phyloP scores from a whole-genome alignment of 1,140 invertebrate genomes.

The Dinoponera quadriceps region DNA sequence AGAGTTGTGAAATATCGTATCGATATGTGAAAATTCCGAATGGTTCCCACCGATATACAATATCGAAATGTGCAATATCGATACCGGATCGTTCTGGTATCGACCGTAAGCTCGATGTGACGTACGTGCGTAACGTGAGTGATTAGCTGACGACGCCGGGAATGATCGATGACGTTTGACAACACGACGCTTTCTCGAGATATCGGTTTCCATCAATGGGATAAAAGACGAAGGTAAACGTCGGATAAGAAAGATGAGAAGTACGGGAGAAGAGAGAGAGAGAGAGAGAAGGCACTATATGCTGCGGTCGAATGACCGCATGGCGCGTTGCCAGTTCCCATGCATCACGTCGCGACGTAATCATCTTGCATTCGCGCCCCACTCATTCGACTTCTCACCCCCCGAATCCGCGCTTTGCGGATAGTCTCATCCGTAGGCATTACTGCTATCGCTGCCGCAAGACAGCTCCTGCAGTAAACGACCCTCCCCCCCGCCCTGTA shows the following conservation, averaged over 20 bases:
- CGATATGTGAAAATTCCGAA: too few species aligned
- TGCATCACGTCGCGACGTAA: conserved; percentile 79
- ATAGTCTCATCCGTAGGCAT: conserved; percentile 73
- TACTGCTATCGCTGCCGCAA: conserved; percentile 74
- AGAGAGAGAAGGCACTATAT: conserved; percentile 22
- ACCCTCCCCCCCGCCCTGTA: conserved; percentile 55
- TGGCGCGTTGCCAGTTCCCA: conserved; percentile 75
- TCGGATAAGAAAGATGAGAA: background rate
- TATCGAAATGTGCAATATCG: too few species aligned
- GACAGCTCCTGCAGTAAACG: conserved; percentile 72
- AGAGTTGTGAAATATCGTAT: too few species aligned
- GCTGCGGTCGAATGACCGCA: conserved; percentile 70
- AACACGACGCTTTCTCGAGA: background rate
- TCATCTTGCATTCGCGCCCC: conserved; percentile 77
- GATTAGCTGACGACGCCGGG: background rate
- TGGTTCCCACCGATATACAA: too few species aligned
- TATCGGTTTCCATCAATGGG: background rate
- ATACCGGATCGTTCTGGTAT: too few species aligned
- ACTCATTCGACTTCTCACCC: conserved; percentile 74
- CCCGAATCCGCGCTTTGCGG: conserved; percentile 63
- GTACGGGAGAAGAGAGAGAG: conserved; percentile 28
- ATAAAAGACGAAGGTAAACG: conserved; percentile 53
- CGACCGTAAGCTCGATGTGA: background rate
- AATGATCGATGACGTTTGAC: conserved; percentile 18
- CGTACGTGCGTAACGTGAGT: background rate